Conservation (phyloP, 2,797 vertebrate species). For the Pipistrellus pygmaeus region DNA sequence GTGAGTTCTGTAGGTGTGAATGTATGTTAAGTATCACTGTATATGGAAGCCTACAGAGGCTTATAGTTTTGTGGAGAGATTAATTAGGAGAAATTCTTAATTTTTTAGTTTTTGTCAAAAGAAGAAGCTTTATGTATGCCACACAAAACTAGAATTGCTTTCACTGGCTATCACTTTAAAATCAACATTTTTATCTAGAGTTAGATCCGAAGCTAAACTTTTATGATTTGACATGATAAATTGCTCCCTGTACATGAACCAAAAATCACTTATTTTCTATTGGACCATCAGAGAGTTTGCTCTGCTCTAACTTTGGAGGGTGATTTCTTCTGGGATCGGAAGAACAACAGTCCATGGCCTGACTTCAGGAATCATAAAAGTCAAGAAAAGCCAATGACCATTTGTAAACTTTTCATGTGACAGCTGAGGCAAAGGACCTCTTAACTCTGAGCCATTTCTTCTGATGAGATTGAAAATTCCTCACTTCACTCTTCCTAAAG, state of each 20-base stretch:
- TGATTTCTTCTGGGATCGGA: not conserved
- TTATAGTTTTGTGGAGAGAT: not conserved
- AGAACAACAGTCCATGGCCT: not conserved
- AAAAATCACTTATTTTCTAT: not conserved
- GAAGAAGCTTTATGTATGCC: not conserved
- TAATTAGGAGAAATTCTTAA: not conserved
- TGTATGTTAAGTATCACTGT: not conserved
- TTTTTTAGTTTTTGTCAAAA: not conserved
- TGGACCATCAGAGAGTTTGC: not conserved
- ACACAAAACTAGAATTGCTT: not conserved
- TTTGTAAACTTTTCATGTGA: conserved; percentile 14
- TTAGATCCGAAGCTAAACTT: not conserved
- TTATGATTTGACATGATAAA: conserved; percentile 35
- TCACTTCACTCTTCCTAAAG: conserved; percentile 55
- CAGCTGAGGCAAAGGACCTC: conserved; percentile 17
- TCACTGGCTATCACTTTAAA: not conserved
- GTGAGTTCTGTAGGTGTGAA: not conserved
- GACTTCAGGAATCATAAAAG: not conserved
- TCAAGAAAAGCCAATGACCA: conserved; percentile 7
- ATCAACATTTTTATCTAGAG: not conserved
- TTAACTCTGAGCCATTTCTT: conserved; percentile 56
- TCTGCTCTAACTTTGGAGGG: conserved; percentile 25
- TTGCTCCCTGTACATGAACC: not conserved
- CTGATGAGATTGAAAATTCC: conserved; percentile 59
- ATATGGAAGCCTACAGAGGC: not conserved